Conservation (phyloP, 2,888 invertebrate species). For the Melolontha melolontha region DNA sequence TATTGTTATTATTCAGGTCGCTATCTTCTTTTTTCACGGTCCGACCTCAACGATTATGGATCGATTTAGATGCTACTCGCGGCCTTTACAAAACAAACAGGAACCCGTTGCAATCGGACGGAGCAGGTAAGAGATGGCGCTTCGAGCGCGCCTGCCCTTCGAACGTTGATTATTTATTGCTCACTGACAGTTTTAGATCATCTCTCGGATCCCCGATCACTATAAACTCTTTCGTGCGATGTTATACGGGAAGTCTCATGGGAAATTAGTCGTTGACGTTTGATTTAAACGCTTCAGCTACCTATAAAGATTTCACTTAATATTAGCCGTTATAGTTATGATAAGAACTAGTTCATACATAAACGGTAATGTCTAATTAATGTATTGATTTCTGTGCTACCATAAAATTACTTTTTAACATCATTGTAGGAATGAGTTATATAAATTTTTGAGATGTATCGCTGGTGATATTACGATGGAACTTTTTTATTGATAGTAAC, state of each 20-base stretch:
- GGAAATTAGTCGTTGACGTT: constrained; percentile 28
- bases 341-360: constrained; percentile 24
- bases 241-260: constrained; percentile 19
- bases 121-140: constrained; percentile 15
- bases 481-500: too few relatives aligned
- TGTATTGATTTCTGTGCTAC: constrained; percentile 18
- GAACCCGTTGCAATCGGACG: not conserved
- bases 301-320: constrained; percentile 26
- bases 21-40: constrained; percentile 43
- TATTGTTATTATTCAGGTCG: constrained; percentile 49
- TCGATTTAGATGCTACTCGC: constrained; percentile 23
- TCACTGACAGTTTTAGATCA: not conserved
- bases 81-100: constrained; percentile 13
- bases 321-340: constrained; percentile 30
- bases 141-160: not conserved
- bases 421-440: constrained; percentile 7
- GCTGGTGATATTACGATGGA: too few relatives aligned
- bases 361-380: constrained; percentile 34
- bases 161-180: constrained; percentile 11
- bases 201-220: constrained; percentile 3
- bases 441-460: constrained; percentile 23
- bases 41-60: constrained; percentile 10
- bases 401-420: constrained; percentile 31
- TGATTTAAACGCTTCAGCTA: constrained; percentile 16
- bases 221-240: not conserved